Percentiles rank a stretch among this genome's conserved stretches.
These are phyloP conservation scores for Pseudachorutes palmiensis DNA, from an alignment of 1,140 invertebrate species.

Conservation along the genomic window DNA sequence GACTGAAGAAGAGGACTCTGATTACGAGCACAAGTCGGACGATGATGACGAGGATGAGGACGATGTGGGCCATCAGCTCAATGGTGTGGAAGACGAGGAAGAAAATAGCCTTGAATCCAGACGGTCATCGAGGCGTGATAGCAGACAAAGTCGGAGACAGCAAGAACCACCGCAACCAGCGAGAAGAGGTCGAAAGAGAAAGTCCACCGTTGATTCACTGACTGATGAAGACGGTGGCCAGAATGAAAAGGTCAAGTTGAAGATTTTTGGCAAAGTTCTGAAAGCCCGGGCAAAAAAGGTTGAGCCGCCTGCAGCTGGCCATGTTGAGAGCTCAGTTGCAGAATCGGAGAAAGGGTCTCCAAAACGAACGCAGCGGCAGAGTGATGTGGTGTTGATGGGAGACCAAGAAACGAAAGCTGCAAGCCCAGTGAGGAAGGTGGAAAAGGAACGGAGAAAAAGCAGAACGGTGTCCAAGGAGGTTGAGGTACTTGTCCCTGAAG, in stretches of 20 bases:
- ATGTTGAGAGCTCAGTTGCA: background rate
- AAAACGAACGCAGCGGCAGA: background rate
- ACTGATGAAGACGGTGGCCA: constrained; percentile 31
- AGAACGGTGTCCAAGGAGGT: too few relatives aligned
- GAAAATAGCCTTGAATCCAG: constrained; percentile 14
- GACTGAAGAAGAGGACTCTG: constrained; percentile 31
- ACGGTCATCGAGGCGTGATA: background rate
- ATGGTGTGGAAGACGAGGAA: constrained; percentile 22
- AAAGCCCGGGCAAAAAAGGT: constrained; percentile 33
- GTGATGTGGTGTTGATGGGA: background rate
- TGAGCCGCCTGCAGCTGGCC: constrained; percentile 26
- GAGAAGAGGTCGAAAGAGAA: constrained; percentile 28
- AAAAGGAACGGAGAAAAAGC: too few relatives aligned
- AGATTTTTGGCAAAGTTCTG: constrained; percentile 32
- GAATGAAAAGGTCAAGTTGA: constrained; percentile 28
- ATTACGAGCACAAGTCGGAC: constrained; percentile 30
- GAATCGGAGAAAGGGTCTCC: background rate
- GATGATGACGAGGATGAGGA: constrained; percentile 40
- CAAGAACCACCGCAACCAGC: constrained; percentile 12
- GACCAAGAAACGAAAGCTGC: background rate
- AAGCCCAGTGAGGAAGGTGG: too few relatives aligned
- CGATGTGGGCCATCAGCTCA: constrained; percentile 37
- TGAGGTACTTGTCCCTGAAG: too few relatives aligned
- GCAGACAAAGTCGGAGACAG: background rate
- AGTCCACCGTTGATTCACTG: constrained; percentile 34